phyloP scores from a whole-genome alignment of 2,888 invertebrate genomes.

The Mantis religiosa region DNA sequence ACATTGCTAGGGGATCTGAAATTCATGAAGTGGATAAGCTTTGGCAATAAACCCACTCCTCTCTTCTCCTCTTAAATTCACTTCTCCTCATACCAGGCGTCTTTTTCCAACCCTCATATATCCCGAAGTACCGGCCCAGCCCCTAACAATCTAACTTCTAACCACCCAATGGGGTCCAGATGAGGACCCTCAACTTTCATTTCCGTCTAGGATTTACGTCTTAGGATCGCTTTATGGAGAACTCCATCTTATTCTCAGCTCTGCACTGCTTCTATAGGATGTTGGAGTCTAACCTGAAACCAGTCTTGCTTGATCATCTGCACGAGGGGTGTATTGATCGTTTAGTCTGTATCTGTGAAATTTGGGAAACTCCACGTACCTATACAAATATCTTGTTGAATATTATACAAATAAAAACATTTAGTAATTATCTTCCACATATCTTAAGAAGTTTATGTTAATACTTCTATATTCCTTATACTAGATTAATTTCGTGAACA shows the following conservation, averaged over 20 bases:
- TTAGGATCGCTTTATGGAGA: conserved; percentile 8
- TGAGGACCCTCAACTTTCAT: conserved; percentile 17
- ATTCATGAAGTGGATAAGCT: conserved; percentile 13
- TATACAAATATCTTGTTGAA: too few relatives aligned
- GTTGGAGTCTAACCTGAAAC: neutral
- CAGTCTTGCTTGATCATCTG: too few relatives aligned
- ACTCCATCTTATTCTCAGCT: neutral
- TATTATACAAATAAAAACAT: too few relatives aligned
- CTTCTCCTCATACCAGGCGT: neutral
- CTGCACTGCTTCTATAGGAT: neutral
- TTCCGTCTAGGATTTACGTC: conserved; percentile 16
- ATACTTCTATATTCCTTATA: too few relatives aligned
- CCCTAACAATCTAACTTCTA: conserved; percentile 19
- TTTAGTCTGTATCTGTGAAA: too few relatives aligned
- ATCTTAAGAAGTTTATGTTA: too few relatives aligned
- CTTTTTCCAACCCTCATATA: neutral
- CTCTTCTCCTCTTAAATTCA: neutral
- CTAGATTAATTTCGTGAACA: too few relatives aligned
- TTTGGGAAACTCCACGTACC: too few relatives aligned
- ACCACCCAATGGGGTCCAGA: conserved; percentile 15
- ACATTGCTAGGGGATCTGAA: neutral
- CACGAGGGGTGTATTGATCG: too few relatives aligned
- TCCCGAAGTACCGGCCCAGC: neutral
- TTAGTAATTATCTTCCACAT: too few relatives aligned
- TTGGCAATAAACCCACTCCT: neutral